Evolutionary conservation across 1,140 invertebrate species (phyloP).

Genomic region (Drosophila azteca): DNA sequence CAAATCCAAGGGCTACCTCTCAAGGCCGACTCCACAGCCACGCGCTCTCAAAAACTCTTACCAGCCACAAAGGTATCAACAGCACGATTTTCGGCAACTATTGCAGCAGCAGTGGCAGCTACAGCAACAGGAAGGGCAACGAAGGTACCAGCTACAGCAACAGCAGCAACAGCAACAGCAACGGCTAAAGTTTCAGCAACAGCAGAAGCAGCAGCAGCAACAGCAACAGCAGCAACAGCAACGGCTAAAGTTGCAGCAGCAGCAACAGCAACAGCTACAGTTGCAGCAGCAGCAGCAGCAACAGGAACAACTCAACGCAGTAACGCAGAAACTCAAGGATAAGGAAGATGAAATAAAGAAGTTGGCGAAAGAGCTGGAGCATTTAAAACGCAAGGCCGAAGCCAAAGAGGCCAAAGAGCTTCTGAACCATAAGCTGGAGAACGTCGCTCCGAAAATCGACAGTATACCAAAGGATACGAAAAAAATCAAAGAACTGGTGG

Average conservation of each 20-base stretch:
- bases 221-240: background rate
- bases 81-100: background rate
- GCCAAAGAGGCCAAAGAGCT: constrained; percentile 8
- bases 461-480: no score
- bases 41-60: background rate
- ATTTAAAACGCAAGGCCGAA: constrained; percentile 14
- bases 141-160: background rate
- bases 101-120: background rate
- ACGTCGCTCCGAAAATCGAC: background rate
- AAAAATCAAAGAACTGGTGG: no score
- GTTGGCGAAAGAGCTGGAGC: background rate
- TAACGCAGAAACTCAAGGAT: background rate
- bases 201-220: constrained; percentile 1
- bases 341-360: background rate
- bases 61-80: background rate
- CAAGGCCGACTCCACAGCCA: background rate
- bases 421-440: background rate
- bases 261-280: background rate
- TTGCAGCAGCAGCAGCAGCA: background rate
- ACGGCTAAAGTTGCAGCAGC: background rate
- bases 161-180: background rate
- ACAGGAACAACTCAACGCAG: background rate
- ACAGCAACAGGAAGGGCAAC: background rate
- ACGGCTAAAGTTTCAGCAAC: background rate
- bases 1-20: background rate